Evolutionary conservation across 2,888 invertebrate genomes (phyloP), one percentile per base, ranked within the genome.

Genomic region (Colletes collaris): DNA sequence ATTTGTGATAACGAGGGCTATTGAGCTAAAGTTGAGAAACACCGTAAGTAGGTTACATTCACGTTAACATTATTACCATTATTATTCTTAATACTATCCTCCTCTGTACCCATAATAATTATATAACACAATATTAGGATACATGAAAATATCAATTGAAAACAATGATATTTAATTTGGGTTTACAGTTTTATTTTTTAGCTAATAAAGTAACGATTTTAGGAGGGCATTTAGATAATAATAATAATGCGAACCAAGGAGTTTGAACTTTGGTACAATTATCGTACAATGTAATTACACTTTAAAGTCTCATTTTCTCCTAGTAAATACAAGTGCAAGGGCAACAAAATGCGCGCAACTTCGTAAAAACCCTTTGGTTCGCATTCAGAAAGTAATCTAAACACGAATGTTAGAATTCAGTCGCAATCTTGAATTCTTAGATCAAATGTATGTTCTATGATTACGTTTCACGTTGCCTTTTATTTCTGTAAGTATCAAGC

Each of bases 291-390:
- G 40, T 68, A 80, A 76, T 56, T 73, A 50, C 56, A 69, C 35
- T 71, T 73, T 67, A 67, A 77, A 64, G 16, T 66, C 75, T 62
- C 35, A 64, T 83, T 70, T 65, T 49, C 37, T 59, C 35, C 63
- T 74, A 58, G 5, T 68, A 49, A 70, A 52, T 56, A 62, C 13
- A 73, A 49, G 19, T 56, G 44, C 16, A 19, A 58, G 46, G 55
- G 53, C 5, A 58, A 68, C 64, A 67, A 35, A 69, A 63, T 44
- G 60, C 65, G 73, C 74, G 71, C 76, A 70, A 82, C 67, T 67
- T 68, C 72, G 71, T 81, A 74, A 80, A 89, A 91, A 91, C 90
- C 88, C 91, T 91, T 91, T 90, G 91, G 90, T 82, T 91, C 89
- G 88, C 88, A 87, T 87, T 83, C 59, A 84, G 81, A 84, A 83